Evolutionary conservation across 2,797 vertebrate species (phyloP).

Genomic region (Coluber constrictor): DNA sequence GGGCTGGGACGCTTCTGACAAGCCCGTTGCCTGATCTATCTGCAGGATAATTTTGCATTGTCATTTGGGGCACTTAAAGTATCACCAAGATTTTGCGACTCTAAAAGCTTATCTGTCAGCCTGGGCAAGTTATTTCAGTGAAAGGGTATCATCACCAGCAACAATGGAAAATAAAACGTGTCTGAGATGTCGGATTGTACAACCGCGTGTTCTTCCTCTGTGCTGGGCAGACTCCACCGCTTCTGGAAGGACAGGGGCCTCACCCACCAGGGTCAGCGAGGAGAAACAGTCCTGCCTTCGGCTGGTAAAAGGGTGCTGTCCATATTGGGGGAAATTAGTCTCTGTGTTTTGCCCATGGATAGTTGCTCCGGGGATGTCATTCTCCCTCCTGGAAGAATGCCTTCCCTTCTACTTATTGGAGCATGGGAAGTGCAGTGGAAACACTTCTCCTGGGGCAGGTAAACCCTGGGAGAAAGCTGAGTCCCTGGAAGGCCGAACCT

Average conservation of each 20-base stretch:
- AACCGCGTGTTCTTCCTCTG: not conserved
- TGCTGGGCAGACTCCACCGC: not conserved
- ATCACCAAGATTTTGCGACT: slow-evolving; percentile 61
- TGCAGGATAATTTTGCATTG: slow-evolving; percentile 61
- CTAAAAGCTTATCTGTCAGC: slow-evolving; percentile 68
- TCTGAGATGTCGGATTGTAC: slow-evolving; percentile 38
- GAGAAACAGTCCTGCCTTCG: not conserved
- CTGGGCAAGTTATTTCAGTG: slow-evolving; percentile 61
- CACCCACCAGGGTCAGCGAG: too few relatives aligned
- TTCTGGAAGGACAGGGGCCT: not conserved
- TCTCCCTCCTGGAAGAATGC: rapidly evolving
- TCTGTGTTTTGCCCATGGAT: rapidly evolving
- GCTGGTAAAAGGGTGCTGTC: not conserved
- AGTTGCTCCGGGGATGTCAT: rapidly evolving
- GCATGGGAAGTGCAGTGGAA: rapidly evolving
- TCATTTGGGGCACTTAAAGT: slow-evolving; percentile 65
- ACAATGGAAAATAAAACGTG: slow-evolving; percentile 1
- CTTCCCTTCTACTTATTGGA: not conserved
- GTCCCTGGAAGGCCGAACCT: not conserved
- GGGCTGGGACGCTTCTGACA: slow-evolving; percentile 49
- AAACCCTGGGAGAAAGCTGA: not conserved
- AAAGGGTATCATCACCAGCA: slow-evolving; percentile 60
- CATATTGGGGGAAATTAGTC: not conserved
- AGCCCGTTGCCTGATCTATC: slow-evolving; percentile 38
- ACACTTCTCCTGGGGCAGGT: not conserved